Evolutionary conservation across 2,113 vertebrate species (phyloP).

Genomic region (Peromyscus californicus): DNA sequence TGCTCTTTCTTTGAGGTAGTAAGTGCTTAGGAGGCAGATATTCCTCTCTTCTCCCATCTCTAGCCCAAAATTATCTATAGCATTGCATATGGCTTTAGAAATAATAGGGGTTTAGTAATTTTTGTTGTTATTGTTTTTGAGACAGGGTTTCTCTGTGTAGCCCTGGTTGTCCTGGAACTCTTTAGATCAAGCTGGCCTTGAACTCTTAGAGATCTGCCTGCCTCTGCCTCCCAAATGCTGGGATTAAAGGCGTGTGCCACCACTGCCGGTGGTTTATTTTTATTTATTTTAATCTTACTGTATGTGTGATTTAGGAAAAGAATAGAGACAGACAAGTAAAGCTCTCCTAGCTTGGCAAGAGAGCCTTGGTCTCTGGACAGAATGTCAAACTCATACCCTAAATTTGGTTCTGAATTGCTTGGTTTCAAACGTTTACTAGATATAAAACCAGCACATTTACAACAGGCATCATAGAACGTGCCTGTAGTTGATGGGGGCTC

Average conservation of each 20-base stretch:
- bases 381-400: conserved; percentile 1
- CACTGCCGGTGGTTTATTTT: neutral
- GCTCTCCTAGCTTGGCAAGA: neutral
- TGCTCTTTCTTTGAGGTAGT: neutral
- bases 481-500: neutral
- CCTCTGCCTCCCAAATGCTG: too few relatives aligned
- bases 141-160: too few relatives aligned
- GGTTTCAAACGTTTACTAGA: conserved; percentile 27
- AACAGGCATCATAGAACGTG: neutral
- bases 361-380: neutral
- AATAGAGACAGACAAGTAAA: neutral
- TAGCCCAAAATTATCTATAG: neutral
- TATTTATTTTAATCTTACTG: conserved; percentile 40
- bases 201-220: too few relatives aligned
- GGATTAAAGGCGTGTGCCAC: too few relatives aligned
- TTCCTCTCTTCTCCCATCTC: neutral
- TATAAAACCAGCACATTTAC: conserved; percentile 27
- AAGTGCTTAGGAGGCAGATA: conserved; percentile 20
- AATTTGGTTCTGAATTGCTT: conserved; percentile 41
- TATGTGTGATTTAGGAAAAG: conserved; percentile 20
- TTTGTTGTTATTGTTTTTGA: too few relatives aligned
- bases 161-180: too few relatives aligned
- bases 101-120: neutral
- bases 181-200: too few relatives aligned
- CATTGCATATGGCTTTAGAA: neutral